These are phyloP conservation scores for Lithobates pipiens DNA, from an alignment of 2,797 vertebrate species.

Conservation along the genomic window DNA sequence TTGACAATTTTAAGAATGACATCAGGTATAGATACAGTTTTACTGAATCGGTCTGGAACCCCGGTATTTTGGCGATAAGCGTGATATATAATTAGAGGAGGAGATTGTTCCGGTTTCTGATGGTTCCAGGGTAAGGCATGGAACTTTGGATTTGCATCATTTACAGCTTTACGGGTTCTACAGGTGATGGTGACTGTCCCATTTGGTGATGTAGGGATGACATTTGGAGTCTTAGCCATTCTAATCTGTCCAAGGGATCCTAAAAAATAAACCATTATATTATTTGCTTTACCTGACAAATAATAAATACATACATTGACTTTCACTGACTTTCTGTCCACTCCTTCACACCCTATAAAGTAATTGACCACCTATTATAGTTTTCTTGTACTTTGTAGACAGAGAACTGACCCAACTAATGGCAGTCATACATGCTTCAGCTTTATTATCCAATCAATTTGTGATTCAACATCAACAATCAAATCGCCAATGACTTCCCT, in stretches of 20 bases:
- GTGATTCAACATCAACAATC: too few relatives aligned
- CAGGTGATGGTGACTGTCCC: conserved; percentile 1
- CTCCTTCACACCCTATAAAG: too few relatives aligned
- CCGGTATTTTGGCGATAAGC: rapidly evolving
- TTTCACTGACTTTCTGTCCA: too few relatives aligned
- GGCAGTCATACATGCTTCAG: too few relatives aligned
- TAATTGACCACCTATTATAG: too few relatives aligned
- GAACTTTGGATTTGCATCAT: neutral
- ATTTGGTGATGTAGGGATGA: neutral
- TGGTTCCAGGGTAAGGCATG: conserved; percentile 11
- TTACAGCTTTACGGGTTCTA: neutral
- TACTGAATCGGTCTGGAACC: conserved; percentile 24
- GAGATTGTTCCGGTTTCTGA: neutral
- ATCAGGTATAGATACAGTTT: neutral
- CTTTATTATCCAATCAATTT: too few relatives aligned
- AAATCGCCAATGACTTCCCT: too few relatives aligned
- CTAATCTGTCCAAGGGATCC: neutral
- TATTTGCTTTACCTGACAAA: too few relatives aligned
- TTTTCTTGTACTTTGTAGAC: too few relatives aligned
- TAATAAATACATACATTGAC: too few relatives aligned
- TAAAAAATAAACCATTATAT: neutral
- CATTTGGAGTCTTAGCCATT: conserved; percentile 1
- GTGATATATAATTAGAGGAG: rapidly evolving
- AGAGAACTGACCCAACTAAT: too few relatives aligned
- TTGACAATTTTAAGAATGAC: conserved; percentile 27